Conservation (phyloP, 1,140 invertebrate species). For the Oscheius sp. region DNA sequence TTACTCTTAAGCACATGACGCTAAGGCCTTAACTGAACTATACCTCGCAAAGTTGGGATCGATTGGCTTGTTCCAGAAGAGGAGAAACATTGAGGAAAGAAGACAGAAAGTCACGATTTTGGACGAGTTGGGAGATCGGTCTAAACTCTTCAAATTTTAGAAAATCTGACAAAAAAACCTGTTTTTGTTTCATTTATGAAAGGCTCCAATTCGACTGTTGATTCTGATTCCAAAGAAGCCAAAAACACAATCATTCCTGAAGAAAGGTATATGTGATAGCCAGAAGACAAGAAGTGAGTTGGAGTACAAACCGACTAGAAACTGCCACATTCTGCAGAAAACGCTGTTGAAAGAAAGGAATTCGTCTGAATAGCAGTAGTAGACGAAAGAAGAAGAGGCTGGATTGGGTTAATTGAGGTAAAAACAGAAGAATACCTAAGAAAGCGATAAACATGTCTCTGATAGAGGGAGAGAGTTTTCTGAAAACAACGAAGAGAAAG, state of each 20-base stretch:
- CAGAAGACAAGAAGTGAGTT: background rate
- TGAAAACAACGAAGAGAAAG: constrained; percentile 1
- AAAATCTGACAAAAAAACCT: background rate
- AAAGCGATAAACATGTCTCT: background rate
- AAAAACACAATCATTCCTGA: background rate
- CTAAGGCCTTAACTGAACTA: background rate
- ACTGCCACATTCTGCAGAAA: background rate
- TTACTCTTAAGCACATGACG: background rate
- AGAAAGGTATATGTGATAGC: background rate
- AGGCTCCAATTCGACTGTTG: background rate
- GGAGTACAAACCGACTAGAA: background rate
- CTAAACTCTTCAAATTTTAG: background rate
- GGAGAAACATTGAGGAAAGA: background rate
- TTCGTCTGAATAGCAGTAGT: background rate
- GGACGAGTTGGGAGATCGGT: background rate
- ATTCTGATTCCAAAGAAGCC: background rate
- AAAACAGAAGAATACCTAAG: background rate
- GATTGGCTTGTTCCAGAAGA: background rate
- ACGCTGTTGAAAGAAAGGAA: background rate
- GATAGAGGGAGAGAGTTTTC: no score
- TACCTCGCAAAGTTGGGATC: background rate
- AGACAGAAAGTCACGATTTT: background rate
- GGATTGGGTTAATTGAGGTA: background rate
- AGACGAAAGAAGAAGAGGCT: background rate
- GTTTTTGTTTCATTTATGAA: background rate